phyloP scores from a whole-genome alignment of 1,140 invertebrate genomes.

The Aleiodes sp. region DNA sequence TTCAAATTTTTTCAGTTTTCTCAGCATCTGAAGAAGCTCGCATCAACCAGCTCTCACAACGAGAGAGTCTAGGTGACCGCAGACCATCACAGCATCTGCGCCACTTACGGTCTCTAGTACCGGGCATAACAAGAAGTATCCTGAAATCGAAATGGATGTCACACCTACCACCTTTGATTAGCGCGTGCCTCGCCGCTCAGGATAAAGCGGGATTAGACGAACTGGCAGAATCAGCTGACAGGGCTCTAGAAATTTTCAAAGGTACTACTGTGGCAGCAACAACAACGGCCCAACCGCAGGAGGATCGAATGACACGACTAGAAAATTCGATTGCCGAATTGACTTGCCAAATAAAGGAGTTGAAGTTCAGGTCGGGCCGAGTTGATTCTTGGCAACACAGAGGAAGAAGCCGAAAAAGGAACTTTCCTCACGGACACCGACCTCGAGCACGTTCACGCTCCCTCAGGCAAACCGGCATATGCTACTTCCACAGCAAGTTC shows the following conservation, averaged over 20 bases:
- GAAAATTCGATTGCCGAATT: too few species aligned
- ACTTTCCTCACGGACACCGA: too few species aligned
- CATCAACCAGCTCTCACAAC: neutral
- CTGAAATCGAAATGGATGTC: neutral
- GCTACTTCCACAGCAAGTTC: too few species aligned
- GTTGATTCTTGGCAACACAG: too few species aligned
- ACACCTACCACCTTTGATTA: neutral
- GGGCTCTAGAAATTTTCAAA: neutral
- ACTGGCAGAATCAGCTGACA: neutral
- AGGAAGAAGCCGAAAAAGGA: too few species aligned
- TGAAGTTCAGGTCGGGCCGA: too few species aligned
- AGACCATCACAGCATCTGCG: neutral
- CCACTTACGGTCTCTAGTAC: neutral
- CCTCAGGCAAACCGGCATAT: too few species aligned
- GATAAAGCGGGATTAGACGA: neutral
- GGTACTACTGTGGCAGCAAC: neutral
- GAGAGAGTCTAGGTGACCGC: neutral
- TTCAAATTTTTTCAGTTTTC: neutral
- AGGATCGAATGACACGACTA: slow-evolving; percentile 37
- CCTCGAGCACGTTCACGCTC: too few species aligned
- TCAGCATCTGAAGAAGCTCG: neutral
- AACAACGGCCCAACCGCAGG: neutral
- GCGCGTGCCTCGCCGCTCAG: neutral
- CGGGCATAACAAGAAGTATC: neutral
- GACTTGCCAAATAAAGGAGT: too few species aligned